These are phyloP conservation scores for Ficedula albicollis DNA, from an alignment of 2,797 vertebrate species.

Conservation along the genomic window DNA sequence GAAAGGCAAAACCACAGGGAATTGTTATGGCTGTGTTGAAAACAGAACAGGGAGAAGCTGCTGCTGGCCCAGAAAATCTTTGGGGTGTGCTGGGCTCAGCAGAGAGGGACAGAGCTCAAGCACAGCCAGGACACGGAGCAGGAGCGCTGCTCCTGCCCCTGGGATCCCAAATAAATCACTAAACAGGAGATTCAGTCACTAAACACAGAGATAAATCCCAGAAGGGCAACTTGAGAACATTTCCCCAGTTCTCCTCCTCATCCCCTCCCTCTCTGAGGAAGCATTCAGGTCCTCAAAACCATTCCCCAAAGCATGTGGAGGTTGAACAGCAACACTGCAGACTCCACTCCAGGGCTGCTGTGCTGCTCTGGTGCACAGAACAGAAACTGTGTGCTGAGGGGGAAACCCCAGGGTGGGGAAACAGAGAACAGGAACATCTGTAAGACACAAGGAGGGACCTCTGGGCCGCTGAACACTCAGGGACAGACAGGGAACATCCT, in stretches of 20 bases:
- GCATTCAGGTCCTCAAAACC: not conserved
- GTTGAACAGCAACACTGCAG: not conserved
- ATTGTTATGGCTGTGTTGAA: not conserved
- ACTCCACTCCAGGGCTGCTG: rapidly evolving
- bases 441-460: not conserved
- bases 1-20: not conserved
- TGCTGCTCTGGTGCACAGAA: not conserved
- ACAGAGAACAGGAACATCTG: not conserved
- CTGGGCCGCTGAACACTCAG: rapidly evolving
- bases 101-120: rapidly evolving
- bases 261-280: not conserved
- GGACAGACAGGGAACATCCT: rapidly evolving
- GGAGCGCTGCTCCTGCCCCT: not conserved
- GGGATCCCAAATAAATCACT: not conserved
- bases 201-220: not conserved
- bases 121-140: rapidly evolving
- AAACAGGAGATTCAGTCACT: rapidly evolving
- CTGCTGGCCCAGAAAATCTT: not conserved
- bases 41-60: not conserved
- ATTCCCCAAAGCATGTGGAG: not conserved
- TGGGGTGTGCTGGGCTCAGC: not conserved
- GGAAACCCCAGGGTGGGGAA: not conserved
- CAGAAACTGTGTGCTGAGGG: rapidly evolving
- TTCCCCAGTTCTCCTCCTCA: not conserved
- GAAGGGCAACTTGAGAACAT: not conserved